Evolutionary conservation across 2,888 invertebrate genomes (phyloP).

Genomic region (Subacronicta megacephala): DNA sequence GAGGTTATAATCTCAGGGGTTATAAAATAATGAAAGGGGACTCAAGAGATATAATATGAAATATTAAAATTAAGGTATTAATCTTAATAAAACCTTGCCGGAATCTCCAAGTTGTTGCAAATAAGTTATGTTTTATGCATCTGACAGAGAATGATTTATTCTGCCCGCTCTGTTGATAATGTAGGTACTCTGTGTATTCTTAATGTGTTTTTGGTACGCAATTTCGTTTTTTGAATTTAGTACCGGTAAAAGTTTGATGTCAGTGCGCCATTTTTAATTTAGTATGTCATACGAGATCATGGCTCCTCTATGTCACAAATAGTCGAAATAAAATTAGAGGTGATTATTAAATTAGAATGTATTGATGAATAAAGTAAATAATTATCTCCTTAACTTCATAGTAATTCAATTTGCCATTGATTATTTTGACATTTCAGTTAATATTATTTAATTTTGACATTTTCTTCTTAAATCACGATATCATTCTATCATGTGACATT

Average conservation of each 20-base stretch:
- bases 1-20: conserved; percentile 33
- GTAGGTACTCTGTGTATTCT: background rate
- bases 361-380: too few relatives aligned
- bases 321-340: too few relatives aligned
- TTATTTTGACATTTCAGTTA: too few relatives aligned
- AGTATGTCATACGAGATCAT: background rate
- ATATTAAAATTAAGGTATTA: conserved; percentile 28
- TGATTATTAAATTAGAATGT: too few relatives aligned
- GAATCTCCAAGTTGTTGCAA: conserved; percentile 25
- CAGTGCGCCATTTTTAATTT: too few relatives aligned
- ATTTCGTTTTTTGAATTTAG: conserved; percentile 23
- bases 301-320: too few relatives aligned
- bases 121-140: conserved; percentile 38
- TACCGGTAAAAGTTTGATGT: conserved; percentile 1
- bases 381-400: too few relatives aligned
- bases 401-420: too few relatives aligned
- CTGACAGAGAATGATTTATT: conserved; percentile 23
- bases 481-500: too few relatives aligned
- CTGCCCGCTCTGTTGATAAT: conserved; percentile 8
- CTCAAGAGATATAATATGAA: conserved; percentile 21
- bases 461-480: too few relatives aligned
- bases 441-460: too few relatives aligned
- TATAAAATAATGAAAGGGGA: conserved; percentile 14
- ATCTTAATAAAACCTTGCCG: conserved; percentile 22
- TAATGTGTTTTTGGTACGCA: background rate